A percentile compares a stretch with the other conserved stretches of the same genome.
These are phyloP conservation scores for Pinna nobilis DNA, from an alignment of 1,140 invertebrate genomes.

Conservation along the genomic window DNA sequence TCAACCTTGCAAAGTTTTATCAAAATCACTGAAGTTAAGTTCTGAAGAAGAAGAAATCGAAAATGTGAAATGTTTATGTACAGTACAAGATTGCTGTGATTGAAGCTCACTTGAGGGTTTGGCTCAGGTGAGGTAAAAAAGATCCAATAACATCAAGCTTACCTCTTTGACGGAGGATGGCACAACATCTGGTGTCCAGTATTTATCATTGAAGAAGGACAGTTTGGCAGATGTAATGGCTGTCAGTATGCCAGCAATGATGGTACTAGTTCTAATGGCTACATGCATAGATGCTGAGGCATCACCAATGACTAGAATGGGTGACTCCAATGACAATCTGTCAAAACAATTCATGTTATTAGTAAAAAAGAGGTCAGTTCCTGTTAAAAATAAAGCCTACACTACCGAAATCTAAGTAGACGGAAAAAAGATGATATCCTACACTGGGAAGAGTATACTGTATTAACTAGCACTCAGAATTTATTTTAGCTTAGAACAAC, in stretches of 20 bases:
- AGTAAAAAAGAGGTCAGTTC: too few species aligned
- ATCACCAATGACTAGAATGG: slow-evolving; percentile 69
- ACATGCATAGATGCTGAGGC: slow-evolving; percentile 68
- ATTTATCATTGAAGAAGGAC: slow-evolving; percentile 65
- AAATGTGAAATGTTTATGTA: too few species aligned
- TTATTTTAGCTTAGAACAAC: not conserved
- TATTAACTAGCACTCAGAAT: not conserved
- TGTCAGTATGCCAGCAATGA: slow-evolving; percentile 67
- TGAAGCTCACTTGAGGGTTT: too few species aligned
- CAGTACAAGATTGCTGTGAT: too few species aligned
- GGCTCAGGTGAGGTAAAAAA: not conserved
- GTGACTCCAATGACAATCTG: slow-evolving; percentile 61
- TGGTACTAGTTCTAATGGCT: slow-evolving; percentile 67
- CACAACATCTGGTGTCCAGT: slow-evolving; percentile 51
- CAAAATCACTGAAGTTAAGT: too few species aligned
- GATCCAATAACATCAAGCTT: too few species aligned
- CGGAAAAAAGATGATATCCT: not conserved
- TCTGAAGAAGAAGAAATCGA: too few species aligned
- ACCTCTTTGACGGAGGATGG: slow-evolving; percentile 65
- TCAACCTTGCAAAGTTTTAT: too few species aligned
- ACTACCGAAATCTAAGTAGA: not conserved
- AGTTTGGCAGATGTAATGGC: slow-evolving; percentile 65
- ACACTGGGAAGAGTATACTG: not conserved
- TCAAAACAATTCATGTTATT: slow-evolving; percentile 22
- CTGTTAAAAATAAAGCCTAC: not conserved